Base-by-base conservation (phyloP, 2,888 invertebrate genomes). In the Theodoxus fluviatilis region DNA sequence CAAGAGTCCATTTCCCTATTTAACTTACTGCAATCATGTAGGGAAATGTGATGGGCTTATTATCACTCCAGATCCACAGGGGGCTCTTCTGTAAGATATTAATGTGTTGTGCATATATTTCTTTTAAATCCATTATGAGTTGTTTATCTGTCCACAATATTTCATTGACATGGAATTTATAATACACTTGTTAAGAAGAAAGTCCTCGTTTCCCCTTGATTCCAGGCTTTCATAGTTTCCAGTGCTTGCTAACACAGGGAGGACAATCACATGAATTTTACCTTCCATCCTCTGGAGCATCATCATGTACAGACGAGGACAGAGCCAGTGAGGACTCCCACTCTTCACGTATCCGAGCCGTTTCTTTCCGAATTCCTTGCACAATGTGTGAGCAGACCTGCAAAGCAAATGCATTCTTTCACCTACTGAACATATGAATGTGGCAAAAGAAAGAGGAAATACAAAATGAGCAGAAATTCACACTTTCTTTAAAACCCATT, bases 361-460 rank as follows among this genome's bases (percentile, higher is more conserved):
- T 93, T 88, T 98, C 97, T 84, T 94, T 93, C 12, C 93, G 91
- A 72, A 98, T 96, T 0, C 96, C 96, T 83, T 93, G 92, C 40
- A 90, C 88, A 69, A 89, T 89, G 77, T 89, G 89, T 0, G 94
- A 91, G 87, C 95, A 95, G 18, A 93, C 93, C 93, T 93, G 77
- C 15, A 76, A 80, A 35, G 25, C n/a, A 52, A 52, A 52, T 22
- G n/a, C n/a, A 4, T 18, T 22, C 6, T 7, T 18, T 52, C 25
- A 9, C 15, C 15, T 12, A 65, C n/a, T 65, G 40, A 38, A 15
- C 40, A 12, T 43, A 12, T 9, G 9, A 43, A 9, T 15, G 18
- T 43, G 18, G 9, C 43, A 9, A 43, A 43, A 43, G 9, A 43
- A 43, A 43, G 43, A 43, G 43, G 43, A 43, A 18, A 18, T 12